A percentile compares a stretch with the other conserved stretches of the same genome.
These are phyloP conservation scores for Peromyscus californicus DNA, from an alignment of 2,113 vertebrate genomes.

Conservation along the genomic window DNA sequence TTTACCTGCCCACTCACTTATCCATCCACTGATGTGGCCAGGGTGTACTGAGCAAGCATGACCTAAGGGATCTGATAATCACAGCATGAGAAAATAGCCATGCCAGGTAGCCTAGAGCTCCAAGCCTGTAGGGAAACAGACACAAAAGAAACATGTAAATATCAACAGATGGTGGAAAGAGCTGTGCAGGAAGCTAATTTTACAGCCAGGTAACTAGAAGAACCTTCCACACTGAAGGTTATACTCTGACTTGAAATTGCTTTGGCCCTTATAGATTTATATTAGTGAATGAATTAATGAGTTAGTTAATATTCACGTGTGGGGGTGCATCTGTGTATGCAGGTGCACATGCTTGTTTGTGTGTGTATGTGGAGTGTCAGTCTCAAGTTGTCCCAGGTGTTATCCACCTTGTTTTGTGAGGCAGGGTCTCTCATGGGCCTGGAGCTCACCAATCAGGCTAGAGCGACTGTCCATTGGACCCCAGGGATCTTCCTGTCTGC, in stretches of 20 bases:
- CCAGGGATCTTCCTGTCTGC: neutral
- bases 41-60: neutral
- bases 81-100: too few species aligned
- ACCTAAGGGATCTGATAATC: neutral
- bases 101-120: fast-evolving
- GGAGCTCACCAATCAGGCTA: neutral
- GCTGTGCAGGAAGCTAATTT: neutral
- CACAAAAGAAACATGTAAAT: neutral
- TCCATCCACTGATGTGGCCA: neutral
- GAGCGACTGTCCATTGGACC: too few species aligned
- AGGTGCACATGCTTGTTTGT: neutral
- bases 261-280: neutral
- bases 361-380: neutral
- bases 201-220: too few species aligned
- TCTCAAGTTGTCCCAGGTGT: neutral
- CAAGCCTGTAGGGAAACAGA: neutral
- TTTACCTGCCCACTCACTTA: neutral
- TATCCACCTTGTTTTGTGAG: neutral
- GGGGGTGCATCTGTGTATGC: neutral
- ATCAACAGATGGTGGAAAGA: fast-evolving
- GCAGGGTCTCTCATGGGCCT: neutral
- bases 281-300: neutral
- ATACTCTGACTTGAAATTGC: neutral
- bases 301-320: neutral
- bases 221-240: neutral